These are phyloP conservation scores for Manis pentadactyla DNA, from an alignment of 2,797 vertebrate species.

Conservation along the genomic window DNA sequence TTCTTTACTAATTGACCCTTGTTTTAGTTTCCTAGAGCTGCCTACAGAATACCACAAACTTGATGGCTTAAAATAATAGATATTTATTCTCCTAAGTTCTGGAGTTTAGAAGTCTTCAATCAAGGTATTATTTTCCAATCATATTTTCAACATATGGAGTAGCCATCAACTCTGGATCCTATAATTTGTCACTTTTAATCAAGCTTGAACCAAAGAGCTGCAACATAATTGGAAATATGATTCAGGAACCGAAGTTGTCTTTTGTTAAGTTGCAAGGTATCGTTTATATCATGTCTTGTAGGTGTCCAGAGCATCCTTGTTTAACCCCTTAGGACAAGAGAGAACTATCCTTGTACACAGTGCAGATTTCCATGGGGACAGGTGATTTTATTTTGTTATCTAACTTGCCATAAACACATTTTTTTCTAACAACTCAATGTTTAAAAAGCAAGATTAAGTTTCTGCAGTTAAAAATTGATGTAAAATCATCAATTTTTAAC, in stretches of 20 bases:
- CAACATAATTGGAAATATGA: not conserved
- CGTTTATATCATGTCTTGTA: not conserved
- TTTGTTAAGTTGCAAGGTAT: not conserved
- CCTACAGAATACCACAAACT: not conserved
- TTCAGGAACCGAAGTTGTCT: not conserved
- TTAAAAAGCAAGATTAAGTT: slow-evolving; percentile 71
- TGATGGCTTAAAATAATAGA: not conserved
- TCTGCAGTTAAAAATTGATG: slow-evolving; percentile 72
- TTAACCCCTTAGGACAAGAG: not conserved
- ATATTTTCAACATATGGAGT: not conserved
- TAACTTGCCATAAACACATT: slow-evolving; percentile 50
- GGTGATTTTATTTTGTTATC: slow-evolving; percentile 62
- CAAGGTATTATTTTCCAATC: not conserved
- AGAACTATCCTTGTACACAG: not conserved
- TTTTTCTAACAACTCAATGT: slow-evolving; percentile 34
- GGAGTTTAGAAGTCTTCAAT: not conserved
- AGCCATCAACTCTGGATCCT: not conserved
- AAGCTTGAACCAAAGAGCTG: not conserved
- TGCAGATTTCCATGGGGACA: not conserved
- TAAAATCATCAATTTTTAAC: slow-evolving; percentile 19
- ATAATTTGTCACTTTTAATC: slow-evolving; percentile 7
- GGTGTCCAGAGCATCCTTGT: not conserved
- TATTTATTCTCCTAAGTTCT: not conserved
- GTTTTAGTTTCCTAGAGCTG: not conserved
- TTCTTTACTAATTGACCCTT: not conserved